These are phyloP conservation scores for Smittia aterrima DNA, from an alignment of 2,888 invertebrate species.

Conservation along the genomic window DNA sequence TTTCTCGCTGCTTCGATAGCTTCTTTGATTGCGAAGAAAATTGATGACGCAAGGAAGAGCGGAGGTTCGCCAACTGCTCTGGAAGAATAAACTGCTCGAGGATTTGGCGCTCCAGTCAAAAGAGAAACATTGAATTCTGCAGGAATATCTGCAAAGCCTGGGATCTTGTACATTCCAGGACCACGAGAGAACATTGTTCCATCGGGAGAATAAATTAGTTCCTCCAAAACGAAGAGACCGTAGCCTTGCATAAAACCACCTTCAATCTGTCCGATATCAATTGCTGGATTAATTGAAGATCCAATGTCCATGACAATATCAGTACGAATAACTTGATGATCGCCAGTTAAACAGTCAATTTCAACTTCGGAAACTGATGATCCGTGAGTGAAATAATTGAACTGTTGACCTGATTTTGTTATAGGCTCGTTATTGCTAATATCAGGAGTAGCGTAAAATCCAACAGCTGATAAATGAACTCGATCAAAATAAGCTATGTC, in stretches of 20 bases:
- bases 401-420: conserved; percentile 69
- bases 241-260: conserved; percentile 94
- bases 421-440: conserved; percentile 69
- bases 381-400: conserved; percentile 84
- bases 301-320: conserved; percentile 98
- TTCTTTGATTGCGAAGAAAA: conserved; percentile 85
- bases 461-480: conserved; percentile 77
- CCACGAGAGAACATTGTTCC: conserved; percentile 82
- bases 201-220: conserved; percentile 79
- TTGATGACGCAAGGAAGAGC: conserved; percentile 81
- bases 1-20: conserved; percentile 77
- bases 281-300: conserved; percentile 91
- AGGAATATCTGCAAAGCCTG: conserved; percentile 90
- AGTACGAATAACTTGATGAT: conserved; percentile 81
- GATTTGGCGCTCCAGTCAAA: conserved; percentile 86
- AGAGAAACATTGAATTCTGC: conserved; percentile 88
- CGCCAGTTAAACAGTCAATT: conserved; percentile 91
- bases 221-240: conserved; percentile 88
- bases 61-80: conserved; percentile 98
- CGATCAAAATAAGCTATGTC: conserved; percentile 71
- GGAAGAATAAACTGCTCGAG: conserved; percentile 89
- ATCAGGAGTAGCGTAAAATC: conserved; percentile 75
- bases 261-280: conserved; percentile 95
- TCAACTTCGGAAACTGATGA: conserved; percentile 86
- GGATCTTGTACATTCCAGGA: conserved; percentile 92